Evolutionary conservation across 2,113 vertebrate genomes (phyloP), one percentile per base, ranked within the genome.

Genomic region (Nanger granti): DNA sequence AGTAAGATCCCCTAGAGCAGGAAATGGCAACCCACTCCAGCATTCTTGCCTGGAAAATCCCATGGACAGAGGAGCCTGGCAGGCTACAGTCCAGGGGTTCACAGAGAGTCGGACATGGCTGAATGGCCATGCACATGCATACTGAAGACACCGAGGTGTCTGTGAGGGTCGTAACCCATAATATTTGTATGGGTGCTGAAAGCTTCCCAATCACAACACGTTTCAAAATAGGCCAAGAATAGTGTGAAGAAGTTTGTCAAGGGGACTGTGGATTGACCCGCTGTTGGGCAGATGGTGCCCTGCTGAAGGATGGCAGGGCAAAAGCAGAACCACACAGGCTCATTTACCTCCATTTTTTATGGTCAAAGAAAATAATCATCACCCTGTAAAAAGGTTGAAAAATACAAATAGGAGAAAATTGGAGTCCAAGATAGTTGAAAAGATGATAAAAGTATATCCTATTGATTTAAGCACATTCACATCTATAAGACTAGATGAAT

Each of bases 351-450:
- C 29, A 1, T 64, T 60, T 93, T 91, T 93, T 55, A 1, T 54
- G 95, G 94, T 96, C 87, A 97, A 93, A 97, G 87, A 66, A 93
- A 92, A 96, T 85, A 80, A 92, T 97, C 66, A 94, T 83, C 69
- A 28, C 62, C 37, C 31, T 17, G 47, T 64, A 66, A 83, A 95
- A 97, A 89, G 86, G 54, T 28, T 26, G 49, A 64, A 93, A 96
- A 92, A 84, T 80, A 94, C 28, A 94, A 97, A 94, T 59, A 95
- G 94, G 89, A 87, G 95, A 93, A 97, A 97, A 95, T 64, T 95
- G 89, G 87, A 93, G 84, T 47, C 79, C 26, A 31, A 47, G 93
- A 41, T 62, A 44, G 69, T 85, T 59, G 89, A 95, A 55, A 96
- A 83, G 79, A 96, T 94, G 93, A 93, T 87, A 64, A 69, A 93